Conservation (phyloP, 2,797 vertebrate genomes). For the Zalophus californianus region DNA sequence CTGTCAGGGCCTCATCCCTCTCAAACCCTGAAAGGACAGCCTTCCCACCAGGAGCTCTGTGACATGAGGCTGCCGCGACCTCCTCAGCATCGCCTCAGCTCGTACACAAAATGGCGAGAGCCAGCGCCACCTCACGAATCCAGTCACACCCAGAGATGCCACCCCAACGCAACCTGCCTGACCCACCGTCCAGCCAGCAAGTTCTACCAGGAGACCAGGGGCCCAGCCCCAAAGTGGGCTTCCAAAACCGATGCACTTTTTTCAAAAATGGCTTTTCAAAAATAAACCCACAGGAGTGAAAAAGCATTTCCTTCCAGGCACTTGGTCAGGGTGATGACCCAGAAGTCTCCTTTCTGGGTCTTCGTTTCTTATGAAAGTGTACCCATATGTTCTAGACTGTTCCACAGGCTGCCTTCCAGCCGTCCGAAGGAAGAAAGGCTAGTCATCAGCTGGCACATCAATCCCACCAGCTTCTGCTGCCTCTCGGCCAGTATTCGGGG, state of each 20-base stretch:
- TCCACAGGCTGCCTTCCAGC: not conserved
- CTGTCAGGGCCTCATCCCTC: not conserved
- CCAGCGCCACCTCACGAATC: fast-evolving
- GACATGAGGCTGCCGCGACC: not conserved
- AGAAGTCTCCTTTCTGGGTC: not conserved
- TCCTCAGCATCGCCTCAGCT: not conserved
- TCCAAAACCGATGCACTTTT: not conserved
- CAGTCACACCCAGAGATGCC: not conserved
- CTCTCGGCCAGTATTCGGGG: not conserved
- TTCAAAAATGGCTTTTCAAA: not conserved
- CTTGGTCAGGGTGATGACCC: not conserved
- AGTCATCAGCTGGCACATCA: fast-evolving
- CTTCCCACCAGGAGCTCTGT: fast-evolving
- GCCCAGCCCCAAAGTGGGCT: not conserved
- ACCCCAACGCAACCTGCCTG: not conserved
- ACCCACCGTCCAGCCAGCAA: fast-evolving
- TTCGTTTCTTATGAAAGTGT: not conserved
- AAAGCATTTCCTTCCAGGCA: constrained; percentile 41
- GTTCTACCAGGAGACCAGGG: not conserved
- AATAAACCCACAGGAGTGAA: not conserved
- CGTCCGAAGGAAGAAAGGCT: not conserved
- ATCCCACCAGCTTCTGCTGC: not conserved
- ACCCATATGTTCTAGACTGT: not conserved
- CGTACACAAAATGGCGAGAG: not conserved
- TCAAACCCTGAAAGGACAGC: too few species aligned